Conservation (phyloP, 2,888 invertebrate genomes). For the Metallyticus violacea region DNA sequence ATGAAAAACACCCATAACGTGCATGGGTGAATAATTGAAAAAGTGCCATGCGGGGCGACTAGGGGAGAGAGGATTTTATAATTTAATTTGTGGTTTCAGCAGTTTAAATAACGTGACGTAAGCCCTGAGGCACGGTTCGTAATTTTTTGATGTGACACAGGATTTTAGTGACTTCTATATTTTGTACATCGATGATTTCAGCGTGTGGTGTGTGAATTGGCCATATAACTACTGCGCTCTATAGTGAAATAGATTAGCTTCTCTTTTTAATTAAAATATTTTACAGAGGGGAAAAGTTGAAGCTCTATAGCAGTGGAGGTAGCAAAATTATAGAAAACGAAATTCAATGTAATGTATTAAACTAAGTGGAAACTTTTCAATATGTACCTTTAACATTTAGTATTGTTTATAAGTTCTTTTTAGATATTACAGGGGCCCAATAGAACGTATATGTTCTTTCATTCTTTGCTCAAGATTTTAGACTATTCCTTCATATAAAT, state of each 20-base stretch:
- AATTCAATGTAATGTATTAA: no score
- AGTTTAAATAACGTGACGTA: constrained; percentile 11
- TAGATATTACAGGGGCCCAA: no score
- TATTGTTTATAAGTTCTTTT: no score
- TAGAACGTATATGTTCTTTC: no score
- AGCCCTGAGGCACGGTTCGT: no score
- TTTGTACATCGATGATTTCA: background rate
- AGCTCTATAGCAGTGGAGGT: no score
- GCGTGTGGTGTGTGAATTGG: background rate
- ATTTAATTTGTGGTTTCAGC: constrained; percentile 29
- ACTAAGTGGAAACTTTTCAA: no score
- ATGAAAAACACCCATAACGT: constrained; percentile 12
- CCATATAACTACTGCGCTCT: background rate
- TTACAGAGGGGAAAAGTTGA: background rate
- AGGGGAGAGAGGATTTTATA: constrained; percentile 24
- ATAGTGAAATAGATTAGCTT: background rate
- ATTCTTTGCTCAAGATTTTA: no score
- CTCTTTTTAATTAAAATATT: background rate
- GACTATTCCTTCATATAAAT: no score
- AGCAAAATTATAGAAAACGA: no score
- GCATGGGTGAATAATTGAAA: constrained; percentile 16
- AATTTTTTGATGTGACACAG: background rate
- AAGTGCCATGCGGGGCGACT: background rate
- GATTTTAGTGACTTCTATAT: background rate
- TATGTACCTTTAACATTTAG: no score